These are phyloP conservation scores for Apamea crenata DNA, from an alignment of 2,888 invertebrate species.

Conservation along the genomic window DNA sequence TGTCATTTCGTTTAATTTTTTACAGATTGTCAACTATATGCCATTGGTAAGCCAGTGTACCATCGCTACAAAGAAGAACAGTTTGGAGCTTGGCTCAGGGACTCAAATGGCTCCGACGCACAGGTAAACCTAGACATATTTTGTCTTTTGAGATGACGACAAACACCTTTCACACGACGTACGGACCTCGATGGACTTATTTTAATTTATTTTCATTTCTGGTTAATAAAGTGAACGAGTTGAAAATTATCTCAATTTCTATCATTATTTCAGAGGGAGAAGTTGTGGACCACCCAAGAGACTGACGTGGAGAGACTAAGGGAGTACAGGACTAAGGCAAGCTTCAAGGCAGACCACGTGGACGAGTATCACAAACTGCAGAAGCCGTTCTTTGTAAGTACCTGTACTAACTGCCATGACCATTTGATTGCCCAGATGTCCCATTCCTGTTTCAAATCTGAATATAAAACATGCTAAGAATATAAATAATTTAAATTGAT, in stretches of 20 bases:
- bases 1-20: constrained; percentile 24
- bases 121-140: constrained; percentile 73
- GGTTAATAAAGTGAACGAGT: not conserved
- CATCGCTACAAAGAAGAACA: constrained; percentile 94
- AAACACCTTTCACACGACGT: too few species aligned
- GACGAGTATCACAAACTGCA: constrained; percentile 88
- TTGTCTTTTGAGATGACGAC: not conserved
- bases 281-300: constrained; percentile 96
- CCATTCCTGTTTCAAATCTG: not conserved
- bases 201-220: too few species aligned
- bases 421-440: too few species aligned
- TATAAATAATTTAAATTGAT: not conserved
- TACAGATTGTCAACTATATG: constrained; percentile 96
- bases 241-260: not conserved
- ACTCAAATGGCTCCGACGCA: constrained; percentile 90
- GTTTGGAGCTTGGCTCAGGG: constrained; percentile 97
- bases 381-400: constrained; percentile 87
- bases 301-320: constrained; percentile 93
- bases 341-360: constrained; percentile 90
- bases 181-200: too few species aligned
- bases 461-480: not conserved
- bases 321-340: constrained; percentile 94
- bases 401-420: too few species aligned
- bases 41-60: constrained; percentile 98
- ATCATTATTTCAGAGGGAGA: constrained; percentile 89